Evolutionary conservation across 2,888 invertebrate genomes (phyloP).

Genomic region (Microplitis manilae): DNA sequence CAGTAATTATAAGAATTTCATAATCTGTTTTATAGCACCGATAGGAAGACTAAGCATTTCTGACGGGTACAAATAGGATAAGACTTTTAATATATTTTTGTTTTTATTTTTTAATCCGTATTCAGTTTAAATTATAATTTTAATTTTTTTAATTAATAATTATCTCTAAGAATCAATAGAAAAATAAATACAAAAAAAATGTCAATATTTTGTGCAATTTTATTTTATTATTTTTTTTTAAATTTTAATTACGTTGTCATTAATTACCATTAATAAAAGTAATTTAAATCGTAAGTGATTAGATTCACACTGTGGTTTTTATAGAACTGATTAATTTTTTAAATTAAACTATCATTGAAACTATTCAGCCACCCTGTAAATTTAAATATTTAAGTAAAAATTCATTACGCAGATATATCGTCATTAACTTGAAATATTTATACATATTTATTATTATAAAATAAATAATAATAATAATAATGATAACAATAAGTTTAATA

Average conservation of each 20-base stretch:
- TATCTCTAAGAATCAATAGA: not conserved
- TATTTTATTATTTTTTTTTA: not conserved
- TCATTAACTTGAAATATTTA: conserved; percentile 43
- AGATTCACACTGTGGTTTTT: not conserved
- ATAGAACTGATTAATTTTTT: not conserved
- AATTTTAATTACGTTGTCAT: not conserved
- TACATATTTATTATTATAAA: conserved; percentile 24
- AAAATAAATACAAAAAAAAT: not conserved
- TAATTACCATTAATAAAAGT: not conserved
- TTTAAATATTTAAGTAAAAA: not conserved
- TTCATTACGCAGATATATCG: conserved; percentile 38
- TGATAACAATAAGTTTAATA: conserved; percentile 41
- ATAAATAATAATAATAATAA: not conserved
- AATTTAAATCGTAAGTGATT: not conserved
- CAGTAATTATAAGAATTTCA: conserved; percentile 20
- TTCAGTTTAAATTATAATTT: not conserved
- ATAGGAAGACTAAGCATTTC: conserved; percentile 63
- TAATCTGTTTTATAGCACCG: conserved; percentile 55
- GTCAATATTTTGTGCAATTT: conserved; percentile 27
- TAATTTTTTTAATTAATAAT: not conserved
- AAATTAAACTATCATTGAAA: not conserved
- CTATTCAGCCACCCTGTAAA: not conserved
- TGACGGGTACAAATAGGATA: conserved; percentile 70
- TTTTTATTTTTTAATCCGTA: conserved; percentile 40
- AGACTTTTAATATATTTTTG: conserved; percentile 55